Evolutionary conservation across 2,888 invertebrate species (phyloP), one percentile per base, ranked within the genome.

Genomic region (Hypomecis atomaria): DNA sequence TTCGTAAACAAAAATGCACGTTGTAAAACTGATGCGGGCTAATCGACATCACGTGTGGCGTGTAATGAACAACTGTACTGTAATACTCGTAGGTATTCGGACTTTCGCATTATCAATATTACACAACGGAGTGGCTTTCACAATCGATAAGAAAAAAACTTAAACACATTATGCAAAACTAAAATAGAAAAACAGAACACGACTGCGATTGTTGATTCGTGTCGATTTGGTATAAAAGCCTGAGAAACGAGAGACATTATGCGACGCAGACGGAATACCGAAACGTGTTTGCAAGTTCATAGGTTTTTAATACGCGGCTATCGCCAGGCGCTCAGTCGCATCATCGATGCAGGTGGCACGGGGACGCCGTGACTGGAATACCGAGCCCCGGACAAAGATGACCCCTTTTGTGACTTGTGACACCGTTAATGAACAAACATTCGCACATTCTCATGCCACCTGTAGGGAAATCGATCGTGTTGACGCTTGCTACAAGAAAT

Each of bases 301-400:
- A 72, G 73, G 23, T 23, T 23, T 69, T 74, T 71, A 70, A 74
- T 74, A 71, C 74, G 74, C 78, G 79, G 84, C 84, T 86, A 86
- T 86, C 85, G 82, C 76, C 78, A 78, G 86, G 85, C 84, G 80
- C 81, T 78, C 74, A 69, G 70, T 72, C 71, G 77, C 77, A 85
- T 88, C 82, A 75, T 71, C 78, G 71, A 90, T 89, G 89, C 92
- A 90, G 90, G 90, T 90, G 86, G 84, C 82, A 81, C 79, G 73
- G 82, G 67, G 70, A 70, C 74, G 71, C 82, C 91, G 90, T 91
- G 91, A 89, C 87, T 83, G 72, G 88, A 88, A 89, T 90, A 77
- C 78, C 82, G 78, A 84, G 78, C 78, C 78, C 86, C 84, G 85
- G 86, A 85, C 83, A 77, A 81, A 84, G 83, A 86, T 84, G 82